Base-by-base conservation (phyloP, 2,888 invertebrate genomes). In the Venusia cambrica region DNA sequence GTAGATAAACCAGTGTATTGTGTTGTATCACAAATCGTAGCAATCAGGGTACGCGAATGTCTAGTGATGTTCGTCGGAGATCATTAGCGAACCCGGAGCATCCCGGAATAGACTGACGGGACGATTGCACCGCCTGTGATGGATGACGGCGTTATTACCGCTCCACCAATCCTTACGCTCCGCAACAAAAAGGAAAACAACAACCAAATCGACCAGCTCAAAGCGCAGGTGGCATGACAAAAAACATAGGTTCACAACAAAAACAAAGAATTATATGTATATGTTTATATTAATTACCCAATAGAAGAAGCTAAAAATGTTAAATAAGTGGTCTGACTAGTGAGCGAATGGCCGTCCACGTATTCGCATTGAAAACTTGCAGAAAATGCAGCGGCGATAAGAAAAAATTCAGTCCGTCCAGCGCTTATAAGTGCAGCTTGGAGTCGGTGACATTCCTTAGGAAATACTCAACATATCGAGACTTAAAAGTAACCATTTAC, bases 301-400 rank as follows among this genome's bases (percentile, higher is more conserved):
- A 45, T 52, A 48, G 34, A 43, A 49, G 38, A 44, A 38, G 30
- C 33, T 37, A 32, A 38, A 45, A 47, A 38, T 48, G 45, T 50
- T 59, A 60, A 67, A 62, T 62, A 55, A 42, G 45, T 37, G 45
- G 45, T 40, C 35, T 30, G 22, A 26, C 48, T 37, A 39, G 38
- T 38, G 14, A 19, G 20, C 38, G 18, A 32, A 16, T 33, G 33
- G 27, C 38, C 47, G 61, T 57, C 59, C 59, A 62, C 64, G 62
- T 62, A 67, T 57, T 71, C 67, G 71, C 73, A 73, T 78, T 77
- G 78, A 74, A 83, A 83, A 76, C 77, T 74, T 70, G 85, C 81
- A 84, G 81, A 85, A 85, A 84, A 87, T 85, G 81, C 78, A 77
- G 74, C 62, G 72, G 62, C 73, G 85, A 85, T 85, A 87, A 85